These are phyloP conservation scores for Drosophila nr. medialis DNA, from an alignment of 2,888 invertebrate genomes.

Conservation along the genomic window DNA sequence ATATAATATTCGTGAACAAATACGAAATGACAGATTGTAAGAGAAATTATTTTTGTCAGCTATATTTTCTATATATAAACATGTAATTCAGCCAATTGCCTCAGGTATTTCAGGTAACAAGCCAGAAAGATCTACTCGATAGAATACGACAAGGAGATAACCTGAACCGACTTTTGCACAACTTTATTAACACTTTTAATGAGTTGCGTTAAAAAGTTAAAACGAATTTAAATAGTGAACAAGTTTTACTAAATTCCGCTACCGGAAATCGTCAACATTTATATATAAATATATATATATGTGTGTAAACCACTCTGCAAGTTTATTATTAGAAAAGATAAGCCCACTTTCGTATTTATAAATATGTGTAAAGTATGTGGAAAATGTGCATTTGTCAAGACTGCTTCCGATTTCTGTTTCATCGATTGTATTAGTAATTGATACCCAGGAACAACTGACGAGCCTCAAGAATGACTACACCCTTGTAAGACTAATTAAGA, in stretches of 20 bases:
- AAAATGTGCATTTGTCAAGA: background rate
- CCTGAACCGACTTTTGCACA: background rate
- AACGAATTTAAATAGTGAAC: background rate
- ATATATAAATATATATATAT: background rate
- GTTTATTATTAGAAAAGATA: background rate
- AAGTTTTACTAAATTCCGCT: background rate
- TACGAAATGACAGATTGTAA: background rate
- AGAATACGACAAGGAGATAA: background rate
- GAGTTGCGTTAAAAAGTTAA: background rate
- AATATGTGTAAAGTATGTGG: background rate
- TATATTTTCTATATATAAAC: background rate
- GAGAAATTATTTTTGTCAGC: background rate
- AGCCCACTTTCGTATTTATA: background rate
- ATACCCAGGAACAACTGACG: background rate
- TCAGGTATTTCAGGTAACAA: background rate
- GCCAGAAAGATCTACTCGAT: background rate
- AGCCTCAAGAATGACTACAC: background rate
- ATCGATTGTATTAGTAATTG: background rate
- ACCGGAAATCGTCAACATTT: background rate
- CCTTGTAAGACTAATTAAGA: constrained; percentile 3
- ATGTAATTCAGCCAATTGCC: background rate
- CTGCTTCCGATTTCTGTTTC: background rate
- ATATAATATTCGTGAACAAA: background rate
- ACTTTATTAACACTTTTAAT: background rate
- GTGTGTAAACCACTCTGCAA: background rate